Evolutionary conservation across 2,797 vertebrate genomes (phyloP).

Genomic region (Lycodopsis pacificus): DNA sequence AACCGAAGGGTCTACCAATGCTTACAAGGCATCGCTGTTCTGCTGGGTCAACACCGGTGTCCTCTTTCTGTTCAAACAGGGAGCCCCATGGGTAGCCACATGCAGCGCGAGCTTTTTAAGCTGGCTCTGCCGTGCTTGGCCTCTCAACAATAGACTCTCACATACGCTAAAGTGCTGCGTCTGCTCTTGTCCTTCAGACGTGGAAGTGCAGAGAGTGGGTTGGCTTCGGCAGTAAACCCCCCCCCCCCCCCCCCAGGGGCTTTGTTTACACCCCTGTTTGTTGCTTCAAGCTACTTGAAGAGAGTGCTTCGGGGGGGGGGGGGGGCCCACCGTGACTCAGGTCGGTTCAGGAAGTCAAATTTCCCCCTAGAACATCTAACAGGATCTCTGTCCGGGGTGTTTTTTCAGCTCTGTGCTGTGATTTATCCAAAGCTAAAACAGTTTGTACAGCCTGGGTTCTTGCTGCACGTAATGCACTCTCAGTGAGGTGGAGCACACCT

Average conservation of each 20-base stretch:
- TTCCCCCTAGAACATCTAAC: constrained; percentile 22
- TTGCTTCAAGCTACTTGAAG: constrained; percentile 33
- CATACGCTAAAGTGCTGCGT: constrained; percentile 63
- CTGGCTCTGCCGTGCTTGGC: constrained; percentile 53
- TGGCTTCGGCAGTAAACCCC: constrained; percentile 54
- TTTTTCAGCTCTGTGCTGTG: constrained; percentile 26
- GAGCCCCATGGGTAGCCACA: constrained; percentile 58
- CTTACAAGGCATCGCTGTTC: constrained; percentile 69
- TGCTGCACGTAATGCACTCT: constrained; percentile 11
- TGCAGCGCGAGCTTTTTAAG: constrained; percentile 58
- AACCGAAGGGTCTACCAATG: constrained; percentile 53
- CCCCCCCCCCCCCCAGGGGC: constrained; percentile 21
- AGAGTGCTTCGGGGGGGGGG: neutral
- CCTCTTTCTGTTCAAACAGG: constrained; percentile 72
- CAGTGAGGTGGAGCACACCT: neutral
- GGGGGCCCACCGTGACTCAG: neutral
- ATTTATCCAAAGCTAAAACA: constrained; percentile 9
- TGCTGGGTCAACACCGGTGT: constrained; percentile 74
- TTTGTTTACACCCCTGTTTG: constrained; percentile 64
- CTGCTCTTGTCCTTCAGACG: constrained; percentile 50
- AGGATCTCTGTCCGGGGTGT: constrained; percentile 19
- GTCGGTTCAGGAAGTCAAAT: constrained; percentile 20
- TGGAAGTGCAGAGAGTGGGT: constrained; percentile 30
- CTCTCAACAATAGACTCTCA: constrained; percentile 69
- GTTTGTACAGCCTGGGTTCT: constrained; percentile 6